Base-by-base conservation (phyloP, 2,888 invertebrate genomes). In the Drosophila niveifrons region DNA sequence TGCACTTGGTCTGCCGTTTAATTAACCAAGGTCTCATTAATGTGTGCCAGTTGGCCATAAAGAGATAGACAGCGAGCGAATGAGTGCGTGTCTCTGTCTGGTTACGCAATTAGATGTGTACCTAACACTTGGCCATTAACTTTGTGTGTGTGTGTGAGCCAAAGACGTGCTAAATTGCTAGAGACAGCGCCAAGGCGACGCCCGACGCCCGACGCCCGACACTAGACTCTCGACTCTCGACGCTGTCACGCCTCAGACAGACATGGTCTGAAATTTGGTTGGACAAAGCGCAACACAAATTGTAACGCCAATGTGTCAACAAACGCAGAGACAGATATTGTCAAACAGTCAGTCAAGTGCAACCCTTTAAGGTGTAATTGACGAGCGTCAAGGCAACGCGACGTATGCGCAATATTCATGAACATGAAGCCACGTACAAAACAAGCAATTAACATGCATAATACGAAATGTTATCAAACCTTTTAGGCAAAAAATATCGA, bases 371-470 rank as follows among this genome's bases (percentile, higher is more conserved):
- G 39, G 39, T 41, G 39, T 15, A 7, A 13, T 15, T 2, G 39
- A 15, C 13, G 39, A 39, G 28, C 17, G 66, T 41, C 71, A 51
- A 51, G 85, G 50, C 80, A 66, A 89, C 89, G 73, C 70, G 89
- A 74, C 89, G 78, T 87, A 83, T 85, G 72, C 71, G 69, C 59
- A 74, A 87, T 87, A 81, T 36, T 4, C 36, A n/a, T 3, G 23
- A 11, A 11, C 36, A 36, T 52, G 48, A 59, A 63, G 61, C 50
- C 68, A 56, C 47, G 58, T 73, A 75, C 70, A 80, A 84, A 78
- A 80, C 85, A 80, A 82, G 80, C 82, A 89, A 87, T 86, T 86
- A 89, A 86, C 75, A 76, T 75, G 75, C 74, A 84, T 78, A 84
- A 84, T 77, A 81, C 39, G 61, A 52, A 64, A 64, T 50, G 58